These are phyloP conservation scores for Zalophus californianus DNA, from an alignment of 2,797 vertebrate species.

Conservation along the genomic window DNA sequence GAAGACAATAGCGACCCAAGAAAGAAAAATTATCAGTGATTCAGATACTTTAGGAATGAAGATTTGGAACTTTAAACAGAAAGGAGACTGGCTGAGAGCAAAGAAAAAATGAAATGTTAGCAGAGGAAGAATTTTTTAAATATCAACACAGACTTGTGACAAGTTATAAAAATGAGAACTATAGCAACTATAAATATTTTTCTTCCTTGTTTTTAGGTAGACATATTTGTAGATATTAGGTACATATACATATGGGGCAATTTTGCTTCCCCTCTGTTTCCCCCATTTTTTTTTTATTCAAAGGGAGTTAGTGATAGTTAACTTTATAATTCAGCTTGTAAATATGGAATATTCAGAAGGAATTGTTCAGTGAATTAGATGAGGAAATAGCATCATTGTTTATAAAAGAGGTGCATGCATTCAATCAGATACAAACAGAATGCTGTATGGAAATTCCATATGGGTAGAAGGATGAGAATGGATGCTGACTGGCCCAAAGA, in stretches of 20 bases:
- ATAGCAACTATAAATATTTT: not conserved
- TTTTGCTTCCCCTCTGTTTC: not conserved
- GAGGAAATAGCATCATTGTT: not conserved
- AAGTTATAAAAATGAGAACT: not conserved
- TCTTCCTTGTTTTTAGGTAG: not conserved
- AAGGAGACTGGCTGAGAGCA: not conserved
- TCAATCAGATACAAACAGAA: not conserved
- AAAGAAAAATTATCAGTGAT: constrained; percentile 12
- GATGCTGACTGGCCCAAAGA: not conserved
- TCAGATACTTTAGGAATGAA: not conserved
- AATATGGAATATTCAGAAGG: not conserved
- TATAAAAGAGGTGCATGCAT: not conserved
- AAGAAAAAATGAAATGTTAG: not conserved
- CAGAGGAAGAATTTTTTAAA: not conserved
- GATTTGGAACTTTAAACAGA: not conserved
- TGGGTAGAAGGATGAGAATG: not conserved
- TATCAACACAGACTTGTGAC: not conserved
- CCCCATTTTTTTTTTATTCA: not conserved
- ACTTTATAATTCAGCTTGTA: not conserved
- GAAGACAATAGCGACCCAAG: not conserved
- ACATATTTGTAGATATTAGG: not conserved
- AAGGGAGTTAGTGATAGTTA: not conserved
- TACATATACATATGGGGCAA: not conserved
- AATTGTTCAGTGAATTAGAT: not conserved
- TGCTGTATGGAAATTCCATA: not conserved